These are phyloP conservation scores for Seriola dumerili DNA, from an alignment of 2,113 vertebrate genomes.

Conservation along the genomic window DNA sequence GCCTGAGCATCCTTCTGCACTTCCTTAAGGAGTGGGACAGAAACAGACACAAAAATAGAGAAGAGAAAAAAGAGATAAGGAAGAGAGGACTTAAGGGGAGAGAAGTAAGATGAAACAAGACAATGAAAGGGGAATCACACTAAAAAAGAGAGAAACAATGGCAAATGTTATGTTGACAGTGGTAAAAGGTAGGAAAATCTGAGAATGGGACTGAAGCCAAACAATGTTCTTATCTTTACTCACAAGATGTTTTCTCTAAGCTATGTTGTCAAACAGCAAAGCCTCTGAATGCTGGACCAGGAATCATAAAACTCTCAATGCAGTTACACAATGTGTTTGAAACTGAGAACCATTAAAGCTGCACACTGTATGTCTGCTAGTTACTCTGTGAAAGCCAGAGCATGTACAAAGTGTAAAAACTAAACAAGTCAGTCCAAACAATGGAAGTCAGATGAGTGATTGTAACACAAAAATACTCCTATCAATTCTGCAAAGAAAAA, in stretches of 20 bases:
- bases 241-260: slow-evolving; percentile 58
- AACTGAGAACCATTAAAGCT: slow-evolving; percentile 37
- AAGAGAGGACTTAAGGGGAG: neutral
- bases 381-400: slow-evolving; percentile 2
- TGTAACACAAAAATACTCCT: neutral
- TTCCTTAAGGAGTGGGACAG: slow-evolving; percentile 33
- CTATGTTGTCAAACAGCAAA: slow-evolving; percentile 50
- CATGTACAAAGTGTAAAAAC: slow-evolving; percentile 28
- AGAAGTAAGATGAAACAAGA: slow-evolving; percentile 2
- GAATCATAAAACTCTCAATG: slow-evolving; percentile 45
- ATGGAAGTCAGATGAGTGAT: slow-evolving; percentile 1
- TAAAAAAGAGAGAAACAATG: slow-evolving; percentile 10
- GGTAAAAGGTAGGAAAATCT: slow-evolving; percentile 30
- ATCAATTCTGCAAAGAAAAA: neutral
- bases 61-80: neutral
- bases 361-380: slow-evolving; percentile 21
- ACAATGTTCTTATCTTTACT: slow-evolving; percentile 44
- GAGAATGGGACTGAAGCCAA: slow-evolving; percentile 31
- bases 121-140: neutral
- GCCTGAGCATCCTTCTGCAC: slow-evolving; percentile 61
- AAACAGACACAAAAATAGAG: slow-evolving; percentile 30
- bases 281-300: slow-evolving; percentile 22
- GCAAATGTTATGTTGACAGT: slow-evolving; percentile 36
- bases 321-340: slow-evolving; percentile 30
- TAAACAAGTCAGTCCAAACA: slow-evolving; percentile 18